Percentiles rank a stretch among this genome's conserved stretches.
phyloP scores from a whole-genome alignment of 2,888 invertebrate genomes.

The Perithous albicinctus region DNA sequence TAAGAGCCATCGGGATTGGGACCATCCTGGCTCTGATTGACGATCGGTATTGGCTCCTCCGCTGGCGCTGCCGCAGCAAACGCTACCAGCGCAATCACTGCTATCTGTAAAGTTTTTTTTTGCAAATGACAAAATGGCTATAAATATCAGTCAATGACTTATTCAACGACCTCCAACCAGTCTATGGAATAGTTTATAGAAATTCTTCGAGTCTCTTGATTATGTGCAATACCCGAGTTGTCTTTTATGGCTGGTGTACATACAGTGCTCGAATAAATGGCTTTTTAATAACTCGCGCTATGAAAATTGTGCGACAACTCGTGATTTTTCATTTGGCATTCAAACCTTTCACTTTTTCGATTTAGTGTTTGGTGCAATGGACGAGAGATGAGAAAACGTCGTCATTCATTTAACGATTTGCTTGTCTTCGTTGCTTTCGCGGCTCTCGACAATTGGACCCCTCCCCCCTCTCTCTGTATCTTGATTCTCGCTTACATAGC shows the following conservation, averaged over 20 bases:
- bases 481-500: too few relatives aligned
- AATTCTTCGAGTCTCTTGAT: neutral
- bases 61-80: constrained; percentile 73
- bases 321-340: constrained; percentile 26
- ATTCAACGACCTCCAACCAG: neutral
- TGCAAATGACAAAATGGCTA: neutral
- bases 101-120: constrained; percentile 67
- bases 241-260: neutral
- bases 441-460: constrained; percentile 57
- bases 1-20: constrained; percentile 82
- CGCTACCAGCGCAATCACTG: constrained; percentile 73
- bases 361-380: constrained; percentile 10
- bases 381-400: constrained; percentile 19
- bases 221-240: neutral
- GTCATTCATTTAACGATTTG: constrained; percentile 58
- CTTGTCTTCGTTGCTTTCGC: constrained; percentile 62
- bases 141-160: neutral
- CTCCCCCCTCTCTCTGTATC: too few relatives aligned
- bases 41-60: constrained; percentile 79
- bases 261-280: neutral
- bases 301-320: constrained; percentile 28
- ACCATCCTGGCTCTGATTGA: constrained; percentile 79
- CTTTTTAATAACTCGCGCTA: constrained; percentile 47
- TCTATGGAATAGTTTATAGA: constrained; percentile 8
- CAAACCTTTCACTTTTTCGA: constrained; percentile 43